Conservation (phyloP, 2,888 invertebrate genomes). For the Lacanobia oleracea region DNA sequence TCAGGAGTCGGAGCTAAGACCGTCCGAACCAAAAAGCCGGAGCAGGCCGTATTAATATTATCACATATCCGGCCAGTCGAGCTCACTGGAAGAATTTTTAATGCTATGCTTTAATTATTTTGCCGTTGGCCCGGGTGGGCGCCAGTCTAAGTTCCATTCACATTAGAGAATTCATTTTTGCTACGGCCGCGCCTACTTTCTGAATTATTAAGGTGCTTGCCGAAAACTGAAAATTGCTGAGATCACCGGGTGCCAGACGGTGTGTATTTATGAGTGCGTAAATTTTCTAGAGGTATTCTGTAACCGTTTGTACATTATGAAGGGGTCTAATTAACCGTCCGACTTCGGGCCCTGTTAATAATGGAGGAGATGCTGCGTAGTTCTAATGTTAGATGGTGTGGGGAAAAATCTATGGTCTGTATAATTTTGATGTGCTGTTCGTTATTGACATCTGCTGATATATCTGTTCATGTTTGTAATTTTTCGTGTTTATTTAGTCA, state of each 20-base stretch:
- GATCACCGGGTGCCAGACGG: conserved; percentile 79
- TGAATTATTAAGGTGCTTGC: conserved; percentile 77
- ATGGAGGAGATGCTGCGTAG: conserved; percentile 72
- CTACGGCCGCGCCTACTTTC: conserved; percentile 71
- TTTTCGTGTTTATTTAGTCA: background rate
- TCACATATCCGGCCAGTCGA: conserved; percentile 88
- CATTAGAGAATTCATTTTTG: conserved; percentile 90
- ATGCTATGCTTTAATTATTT: conserved; percentile 90
- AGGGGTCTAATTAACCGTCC: conserved; percentile 88
- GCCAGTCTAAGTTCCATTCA: conserved; percentile 87
- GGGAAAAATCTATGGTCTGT: conserved; percentile 55
- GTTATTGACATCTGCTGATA: conserved; percentile 28
- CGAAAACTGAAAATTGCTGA: conserved; percentile 89
- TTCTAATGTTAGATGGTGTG: conserved; percentile 68
- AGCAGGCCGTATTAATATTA: conserved; percentile 87
- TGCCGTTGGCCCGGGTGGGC: conserved; percentile 79
- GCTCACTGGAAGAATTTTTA: conserved; percentile 89
- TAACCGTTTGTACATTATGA: conserved; percentile 88
- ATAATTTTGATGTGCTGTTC: conserved; percentile 42
- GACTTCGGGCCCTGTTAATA: conserved; percentile 73
- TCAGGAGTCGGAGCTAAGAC: conserved; percentile 68
- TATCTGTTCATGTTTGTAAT: background rate
- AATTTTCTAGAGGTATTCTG: conserved; percentile 85
- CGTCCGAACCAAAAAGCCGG: conserved; percentile 71
- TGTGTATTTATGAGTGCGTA: conserved; percentile 86